Conservation (phyloP, 2,888 invertebrate genomes). For the Taenaris catops region DNA sequence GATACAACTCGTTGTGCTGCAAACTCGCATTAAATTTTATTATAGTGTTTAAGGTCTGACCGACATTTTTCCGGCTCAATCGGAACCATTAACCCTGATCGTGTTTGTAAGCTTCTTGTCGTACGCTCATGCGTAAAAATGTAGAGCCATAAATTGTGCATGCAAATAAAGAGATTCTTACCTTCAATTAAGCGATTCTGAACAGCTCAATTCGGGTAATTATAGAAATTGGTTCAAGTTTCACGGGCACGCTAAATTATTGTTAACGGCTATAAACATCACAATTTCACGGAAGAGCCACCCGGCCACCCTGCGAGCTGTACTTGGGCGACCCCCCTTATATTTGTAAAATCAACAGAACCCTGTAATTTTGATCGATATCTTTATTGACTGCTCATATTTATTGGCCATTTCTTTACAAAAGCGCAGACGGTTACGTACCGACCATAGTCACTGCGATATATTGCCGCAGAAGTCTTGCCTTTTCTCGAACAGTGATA, state of each 20-base stretch:
- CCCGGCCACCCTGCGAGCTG: constrained; percentile 62
- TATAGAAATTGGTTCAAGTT: constrained; percentile 67
- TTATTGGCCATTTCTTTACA: constrained; percentile 74
- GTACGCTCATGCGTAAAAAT: constrained; percentile 32
- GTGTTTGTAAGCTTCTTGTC: constrained; percentile 40
- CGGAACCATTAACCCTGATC: constrained; percentile 52
- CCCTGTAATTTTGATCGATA: constrained; percentile 80
- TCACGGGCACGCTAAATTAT: constrained; percentile 57
- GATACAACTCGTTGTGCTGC: constrained; percentile 5
- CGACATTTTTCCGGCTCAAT: constrained; percentile 38
- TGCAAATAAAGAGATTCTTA: constrained; percentile 51
- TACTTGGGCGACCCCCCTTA: constrained; percentile 59
- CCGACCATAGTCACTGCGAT: constrained; percentile 53
- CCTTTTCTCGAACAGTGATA: constrained; percentile 59
- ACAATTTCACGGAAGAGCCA: constrained; percentile 68
- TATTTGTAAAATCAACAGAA: constrained; percentile 77
- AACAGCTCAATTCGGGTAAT: constrained; percentile 59
- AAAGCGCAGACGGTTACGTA: constrained; percentile 67
- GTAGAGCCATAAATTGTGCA: constrained; percentile 49
- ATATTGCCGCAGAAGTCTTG: constrained; percentile 46
- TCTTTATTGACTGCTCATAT: constrained; percentile 75
- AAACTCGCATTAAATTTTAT: constrained; percentile 1
- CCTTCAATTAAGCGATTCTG: constrained; percentile 47
- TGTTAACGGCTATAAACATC: constrained; percentile 63
- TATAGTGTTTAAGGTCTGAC: constrained; percentile 35